phyloP scores from a whole-genome alignment of 1,140 invertebrate genomes.

The Pectinophora gossypiella region DNA sequence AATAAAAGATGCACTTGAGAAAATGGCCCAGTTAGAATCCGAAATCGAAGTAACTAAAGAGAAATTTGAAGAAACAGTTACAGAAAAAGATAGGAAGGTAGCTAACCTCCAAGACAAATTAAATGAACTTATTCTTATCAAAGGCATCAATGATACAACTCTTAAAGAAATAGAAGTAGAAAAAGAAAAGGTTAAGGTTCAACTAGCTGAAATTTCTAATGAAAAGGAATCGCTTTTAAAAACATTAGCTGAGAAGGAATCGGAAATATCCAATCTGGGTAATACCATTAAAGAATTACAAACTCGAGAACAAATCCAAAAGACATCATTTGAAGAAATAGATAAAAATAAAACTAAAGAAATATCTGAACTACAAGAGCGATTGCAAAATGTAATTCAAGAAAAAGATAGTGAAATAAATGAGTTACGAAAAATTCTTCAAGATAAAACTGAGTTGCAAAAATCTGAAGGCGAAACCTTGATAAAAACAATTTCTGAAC shows the following conservation, averaged over 20 bases:
- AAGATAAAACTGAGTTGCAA: slow-evolving; percentile 19
- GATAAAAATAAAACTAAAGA: slow-evolving; percentile 12
- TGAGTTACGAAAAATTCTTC: slow-evolving; percentile 14
- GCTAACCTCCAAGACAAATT: slow-evolving; percentile 16
- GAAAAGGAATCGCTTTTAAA: slow-evolving; percentile 16
- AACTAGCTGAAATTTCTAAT: slow-evolving; percentile 9
- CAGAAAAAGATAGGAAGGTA: slow-evolving; percentile 15
- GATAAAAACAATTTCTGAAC: slow-evolving; percentile 28
- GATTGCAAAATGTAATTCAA: slow-evolving; percentile 7
- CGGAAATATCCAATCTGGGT: slow-evolving; percentile 22
- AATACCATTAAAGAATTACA: slow-evolving; percentile 19
- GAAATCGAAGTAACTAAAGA: slow-evolving; percentile 31
- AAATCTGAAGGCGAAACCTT: slow-evolving; percentile 19
- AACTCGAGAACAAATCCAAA: slow-evolving; percentile 17
- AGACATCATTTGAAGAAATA: slow-evolving; percentile 12
- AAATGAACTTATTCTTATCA: slow-evolving; percentile 10
- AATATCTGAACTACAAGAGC: slow-evolving; percentile 10
- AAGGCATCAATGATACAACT: slow-evolving; percentile 1
- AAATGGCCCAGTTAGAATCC: slow-evolving; percentile 28
- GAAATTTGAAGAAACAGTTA: slow-evolving; percentile 23
- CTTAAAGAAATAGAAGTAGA: slow-evolving; percentile 11
- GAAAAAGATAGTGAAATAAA: slow-evolving; percentile 24
- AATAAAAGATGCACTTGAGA: slow-evolving; percentile 35
- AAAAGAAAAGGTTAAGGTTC: slow-evolving; percentile 12
- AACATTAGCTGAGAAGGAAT: slow-evolving; percentile 12